A percentile compares a stretch with the other conserved stretches of the same genome.
Conservation (phyloP, 2,888 invertebrate genomes). For the Cylindroiulus punctatus region DNA sequence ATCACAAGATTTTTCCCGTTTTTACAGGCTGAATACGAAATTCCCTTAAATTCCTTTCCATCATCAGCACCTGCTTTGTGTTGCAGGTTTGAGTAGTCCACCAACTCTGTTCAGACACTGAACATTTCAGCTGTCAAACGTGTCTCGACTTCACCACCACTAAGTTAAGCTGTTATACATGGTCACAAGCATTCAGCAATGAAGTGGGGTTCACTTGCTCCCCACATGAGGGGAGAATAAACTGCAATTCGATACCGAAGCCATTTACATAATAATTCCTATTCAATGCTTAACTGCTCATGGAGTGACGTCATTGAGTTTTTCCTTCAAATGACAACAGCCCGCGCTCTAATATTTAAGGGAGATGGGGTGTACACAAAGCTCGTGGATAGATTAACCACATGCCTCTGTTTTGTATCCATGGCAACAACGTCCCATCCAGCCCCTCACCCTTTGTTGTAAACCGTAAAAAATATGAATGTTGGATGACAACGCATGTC, state of each 20-base stretch:
- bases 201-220: background rate
- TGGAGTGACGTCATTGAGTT: background rate
- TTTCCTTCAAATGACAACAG: background rate
- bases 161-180: too few species aligned
- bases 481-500: conserved; percentile 14
- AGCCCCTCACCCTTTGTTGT: background rate
- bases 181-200: too few species aligned
- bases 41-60: too few species aligned
- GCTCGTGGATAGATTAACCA: conserved; percentile 28
- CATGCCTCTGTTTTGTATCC: conserved; percentile 30
- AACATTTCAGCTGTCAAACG: too few species aligned
- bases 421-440: conserved; percentile 29
- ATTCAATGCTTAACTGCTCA: background rate
- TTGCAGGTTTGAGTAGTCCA: too few species aligned
- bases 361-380: conserved; percentile 30
- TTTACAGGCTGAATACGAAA: too few species aligned
- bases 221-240: background rate
- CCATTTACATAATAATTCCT: background rate
- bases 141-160: too few species aligned
- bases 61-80: too few species aligned
- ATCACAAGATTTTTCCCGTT: too few species aligned
- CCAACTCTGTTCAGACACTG: too few species aligned
- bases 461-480: conserved; percentile 21
- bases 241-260: background rate
- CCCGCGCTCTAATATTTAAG: background rate